Base-by-base conservation (phyloP, 2,113 vertebrate species). In the Sialia sialis region DNA sequence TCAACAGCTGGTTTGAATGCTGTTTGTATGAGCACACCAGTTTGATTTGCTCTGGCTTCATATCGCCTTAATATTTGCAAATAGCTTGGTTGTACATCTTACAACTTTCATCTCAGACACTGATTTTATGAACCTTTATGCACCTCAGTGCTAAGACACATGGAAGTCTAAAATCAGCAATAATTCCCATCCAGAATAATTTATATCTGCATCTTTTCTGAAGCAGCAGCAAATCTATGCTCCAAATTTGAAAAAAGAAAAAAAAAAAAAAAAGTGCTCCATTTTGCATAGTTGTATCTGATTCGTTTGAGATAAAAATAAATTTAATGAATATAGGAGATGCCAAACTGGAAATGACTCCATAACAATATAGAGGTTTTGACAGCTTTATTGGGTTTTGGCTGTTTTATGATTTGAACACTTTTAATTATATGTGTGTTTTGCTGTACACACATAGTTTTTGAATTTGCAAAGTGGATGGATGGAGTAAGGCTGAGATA, bases 51-150 rank as follows among this genome's bases (percentile, higher is more conserved):
- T 55, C 27, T 70, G 30, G 4, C 20, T 90, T 89, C 11, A 13
- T 18, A 22, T 70, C 85, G 21, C 38, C 0, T 0, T 17, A 59
- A 48, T 3, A 25, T 23, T 66, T 78, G 29, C 38, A 81, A 68
- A 72, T 44, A 1, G 13, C 10, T 75, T 72, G 52, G 29, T 5
- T 59, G 21, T 18, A 30, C 9, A 22, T 36, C 9, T 77, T 73
- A 69, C 73, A 66, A 16, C 10, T 90, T 83, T 67, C 64, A 55
- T 8, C 25, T 78, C 11, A 80, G 38, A 19, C 34, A 41, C 11
- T 54, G 23, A 26, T 83, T 49, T 23, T 27, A 17, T 0, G 1
- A 58, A 73, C 1, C 1, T 54, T 59, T 83, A 38, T 25, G 8
- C 23, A 49, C 3, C 51, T 84, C 2, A 2, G 51, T 82, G 38